Evolutionary conservation across 2,113 vertebrate genomes (phyloP).

Genomic region (Tinamus guttatus): DNA sequence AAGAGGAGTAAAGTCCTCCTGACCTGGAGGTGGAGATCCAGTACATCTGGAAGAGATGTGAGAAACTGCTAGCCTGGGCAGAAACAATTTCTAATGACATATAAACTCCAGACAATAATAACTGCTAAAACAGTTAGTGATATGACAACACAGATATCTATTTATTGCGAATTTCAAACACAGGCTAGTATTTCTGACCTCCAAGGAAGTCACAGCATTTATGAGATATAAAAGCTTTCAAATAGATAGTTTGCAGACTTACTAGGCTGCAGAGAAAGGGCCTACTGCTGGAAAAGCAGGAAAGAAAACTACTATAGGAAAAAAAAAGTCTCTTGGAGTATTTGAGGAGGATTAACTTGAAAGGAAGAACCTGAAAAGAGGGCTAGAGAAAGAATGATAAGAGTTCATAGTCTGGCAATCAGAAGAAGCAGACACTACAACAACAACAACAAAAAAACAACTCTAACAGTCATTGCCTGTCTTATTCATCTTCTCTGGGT

Average conservation of each 20-base stretch:
- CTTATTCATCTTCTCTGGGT: too few relatives aligned
- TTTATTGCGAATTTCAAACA: background rate
- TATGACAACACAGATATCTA: background rate
- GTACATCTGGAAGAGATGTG: background rate
- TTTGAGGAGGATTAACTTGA: background rate
- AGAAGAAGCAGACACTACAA: background rate
- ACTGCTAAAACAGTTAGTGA: background rate
- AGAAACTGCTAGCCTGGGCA: background rate
- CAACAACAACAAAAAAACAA: background rate
- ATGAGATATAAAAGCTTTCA: background rate
- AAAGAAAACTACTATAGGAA: background rate
- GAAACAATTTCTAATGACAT: background rate
- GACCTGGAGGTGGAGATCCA: background rate
- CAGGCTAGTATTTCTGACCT: background rate
- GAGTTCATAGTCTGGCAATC: background rate
- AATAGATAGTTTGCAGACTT: background rate
- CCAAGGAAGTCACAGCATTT: rapidly evolving
- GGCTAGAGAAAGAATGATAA: background rate
- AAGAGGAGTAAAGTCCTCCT: conserved; percentile 79
- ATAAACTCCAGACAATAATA: background rate
- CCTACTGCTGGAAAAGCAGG: rapidly evolving
- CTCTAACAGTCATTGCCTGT: background rate
- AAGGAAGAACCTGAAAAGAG: background rate
- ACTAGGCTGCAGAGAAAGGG: rapidly evolving
- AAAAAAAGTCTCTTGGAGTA: background rate